A percentile compares a stretch with the other conserved stretches of the same genome.
Conservation (phyloP, 37 sponge, comb jelly and placozoan species). For the Ianthella basta region DNA sequence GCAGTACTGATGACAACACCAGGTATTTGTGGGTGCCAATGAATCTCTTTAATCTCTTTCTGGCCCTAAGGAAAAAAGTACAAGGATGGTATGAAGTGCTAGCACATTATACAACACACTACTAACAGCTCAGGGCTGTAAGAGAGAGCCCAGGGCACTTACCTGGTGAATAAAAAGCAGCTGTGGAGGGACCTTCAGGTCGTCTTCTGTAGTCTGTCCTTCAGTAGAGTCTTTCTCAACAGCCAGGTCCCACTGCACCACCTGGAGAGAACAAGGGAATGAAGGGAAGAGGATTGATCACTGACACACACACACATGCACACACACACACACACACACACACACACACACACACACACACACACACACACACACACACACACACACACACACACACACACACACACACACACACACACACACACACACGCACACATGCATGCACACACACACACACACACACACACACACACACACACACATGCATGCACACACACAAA, state of each 20-base stretch:
- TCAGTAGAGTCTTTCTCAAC: constrained; percentile 77
- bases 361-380: not conserved
- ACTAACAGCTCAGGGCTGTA: constrained; percentile 3
- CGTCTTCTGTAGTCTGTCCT: constrained; percentile 28
- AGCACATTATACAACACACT: not conserved
- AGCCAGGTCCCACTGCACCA: constrained; percentile 95
- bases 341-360: not conserved
- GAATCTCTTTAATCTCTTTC: constrained; percentile 95
- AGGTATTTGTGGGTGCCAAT: constrained; percentile 98
- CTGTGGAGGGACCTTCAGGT: constrained; percentile 84
- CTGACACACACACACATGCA: not conserved
- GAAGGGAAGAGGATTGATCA: not conserved
- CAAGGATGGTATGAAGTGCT: not conserved
- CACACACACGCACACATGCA: not conserved
- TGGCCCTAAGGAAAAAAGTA: constrained; percentile 91
- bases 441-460: not conserved
- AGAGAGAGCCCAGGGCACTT: not conserved
- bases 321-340: not conserved
- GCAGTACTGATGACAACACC: constrained; percentile 94
- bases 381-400: constrained; percentile 14
- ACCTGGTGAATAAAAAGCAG: constrained; percentile 96
- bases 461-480: not conserved
- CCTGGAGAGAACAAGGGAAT: constrained; percentile 21
- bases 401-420: constrained; percentile 32
- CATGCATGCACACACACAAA: not conserved